Percentiles rank a stretch among this genome's conserved stretches.
Conservation (phyloP, 1,140 invertebrate species). For the Bombus sylvicola region DNA sequence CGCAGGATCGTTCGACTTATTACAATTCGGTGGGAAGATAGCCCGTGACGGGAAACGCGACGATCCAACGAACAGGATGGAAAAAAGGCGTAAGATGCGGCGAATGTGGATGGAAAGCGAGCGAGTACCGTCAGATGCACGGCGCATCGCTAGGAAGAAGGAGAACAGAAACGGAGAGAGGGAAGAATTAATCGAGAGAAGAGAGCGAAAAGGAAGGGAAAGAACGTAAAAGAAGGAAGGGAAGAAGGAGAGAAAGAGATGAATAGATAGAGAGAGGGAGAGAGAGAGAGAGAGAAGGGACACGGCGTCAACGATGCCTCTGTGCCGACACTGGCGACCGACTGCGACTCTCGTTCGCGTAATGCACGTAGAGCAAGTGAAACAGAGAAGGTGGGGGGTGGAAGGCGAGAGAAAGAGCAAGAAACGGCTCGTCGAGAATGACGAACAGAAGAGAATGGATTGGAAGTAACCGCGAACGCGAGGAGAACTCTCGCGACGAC, state of each 20-base stretch:
- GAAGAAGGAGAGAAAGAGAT: background rate
- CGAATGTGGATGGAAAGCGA: background rate
- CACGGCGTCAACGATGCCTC: conserved; percentile 59
- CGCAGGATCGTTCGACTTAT: background rate
- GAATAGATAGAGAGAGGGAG: background rate
- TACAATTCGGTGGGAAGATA: background rate
- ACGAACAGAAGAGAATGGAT: conserved; percentile 55
- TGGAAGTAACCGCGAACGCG: conserved; percentile 50
- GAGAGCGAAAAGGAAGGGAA: conserved; percentile 33
- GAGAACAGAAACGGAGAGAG: conserved; percentile 4
- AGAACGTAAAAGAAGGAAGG: background rate
- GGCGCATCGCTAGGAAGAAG: conserved; percentile 36
- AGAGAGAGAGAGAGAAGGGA: conserved; percentile 25
- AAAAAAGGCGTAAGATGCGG: background rate
- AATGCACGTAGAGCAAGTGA: conserved; percentile 63
- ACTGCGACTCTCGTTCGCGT: conserved; percentile 61
- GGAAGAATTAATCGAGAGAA: conserved; percentile 52
- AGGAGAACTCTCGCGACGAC: conserved; percentile 43
- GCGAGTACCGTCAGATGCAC: background rate
- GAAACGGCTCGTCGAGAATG: conserved; percentile 32
- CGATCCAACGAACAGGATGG: background rate
- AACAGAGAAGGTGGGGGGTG: conserved; percentile 61
- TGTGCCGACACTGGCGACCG: conserved; percentile 41
- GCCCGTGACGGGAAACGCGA: background rate
- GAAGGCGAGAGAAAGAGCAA: conserved; percentile 53